Base-by-base conservation (phyloP, 2,888 invertebrate species). In the Brachynemurus nebulosus region DNA sequence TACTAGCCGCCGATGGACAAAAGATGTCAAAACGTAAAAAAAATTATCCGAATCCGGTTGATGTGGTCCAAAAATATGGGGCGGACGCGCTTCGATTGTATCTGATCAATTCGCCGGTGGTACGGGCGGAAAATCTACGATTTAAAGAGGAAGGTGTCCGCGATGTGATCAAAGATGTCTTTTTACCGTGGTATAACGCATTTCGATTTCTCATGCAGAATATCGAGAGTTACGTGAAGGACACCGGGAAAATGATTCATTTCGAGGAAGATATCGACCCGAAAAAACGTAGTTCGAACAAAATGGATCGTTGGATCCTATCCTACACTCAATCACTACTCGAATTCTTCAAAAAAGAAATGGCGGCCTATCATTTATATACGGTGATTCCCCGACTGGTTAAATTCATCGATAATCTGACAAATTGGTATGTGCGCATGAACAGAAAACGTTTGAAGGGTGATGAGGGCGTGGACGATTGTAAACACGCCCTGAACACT, bases 11-110 rank as follows among this genome's bases (percentile, higher is more conserved):
- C 25, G 97, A 98, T 70, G 98, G 98, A 0, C 92, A 95, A 61
- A 99, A 99, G 66, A 99, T 98, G 98, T 96, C 96, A 0, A 99
- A 98, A 63, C 75, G 97, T 20, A 96, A 96, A 68, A 92, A 96
- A 64, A 98, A 98, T 62, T 98, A 95, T 64, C 98, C 98, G 0
- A 96, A 98, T 69, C 97, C 98, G 1, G 70, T 92, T 67, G 82
- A 86, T 55, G 75, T 96, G 12, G 82, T 92, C 1, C 66, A 79
- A 40, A 92, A 93, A 62, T 96, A 89, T 63, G 97, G 98, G 2
- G 96, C 97, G 1, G 98, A 99, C 69, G 96, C 98, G 14, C 68
- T 98, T 36, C 76, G 97, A 49, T 69, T 98, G 25, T 99, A 98
- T 64, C 72, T 98, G 44, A 90, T 98, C 48, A 97, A 95, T 68